Percentiles rank a stretch among this genome's conserved stretches.
Conservation (phyloP, 2,113 vertebrate genomes). For the Brachyhypopomus gauderio region DNA sequence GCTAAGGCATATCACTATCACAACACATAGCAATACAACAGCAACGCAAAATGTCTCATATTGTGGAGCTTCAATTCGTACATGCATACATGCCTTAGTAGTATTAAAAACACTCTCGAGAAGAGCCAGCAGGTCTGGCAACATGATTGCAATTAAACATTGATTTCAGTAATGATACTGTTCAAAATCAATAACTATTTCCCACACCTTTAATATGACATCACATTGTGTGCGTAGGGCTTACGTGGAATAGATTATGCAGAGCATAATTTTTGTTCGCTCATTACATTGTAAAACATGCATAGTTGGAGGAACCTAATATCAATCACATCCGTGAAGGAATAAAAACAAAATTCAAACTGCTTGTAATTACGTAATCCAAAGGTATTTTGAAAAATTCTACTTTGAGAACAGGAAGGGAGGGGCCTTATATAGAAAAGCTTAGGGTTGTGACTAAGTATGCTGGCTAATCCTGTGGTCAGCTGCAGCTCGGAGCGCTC, state of each 20-base stretch:
- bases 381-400: not conserved
- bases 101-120: not conserved
- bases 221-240: no score
- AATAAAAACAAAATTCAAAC: not conserved
- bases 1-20: no score
- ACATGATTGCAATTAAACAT: not conserved
- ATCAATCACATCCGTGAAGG: not conserved
- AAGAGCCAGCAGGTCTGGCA: not conserved
- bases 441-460: not conserved
- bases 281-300: not conserved
- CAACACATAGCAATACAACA: no score
- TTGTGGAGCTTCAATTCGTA: no score
- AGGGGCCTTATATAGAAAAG: not conserved
- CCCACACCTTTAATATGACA: no score
- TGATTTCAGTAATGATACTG: no score
- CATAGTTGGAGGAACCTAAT: not conserved
- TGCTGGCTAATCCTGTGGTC: not conserved
- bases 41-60: no score
- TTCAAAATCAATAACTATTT: not conserved
- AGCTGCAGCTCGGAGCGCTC: not conserved
- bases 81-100: no score
- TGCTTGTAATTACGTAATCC: not conserved
- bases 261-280: no score
- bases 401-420: not conserved
- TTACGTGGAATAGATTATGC: not conserved